Evolutionary conservation across 2,113 vertebrate species (phyloP), one percentile per base, ranked within the genome.

Genomic region (Neolamprologus fasciatus): DNA sequence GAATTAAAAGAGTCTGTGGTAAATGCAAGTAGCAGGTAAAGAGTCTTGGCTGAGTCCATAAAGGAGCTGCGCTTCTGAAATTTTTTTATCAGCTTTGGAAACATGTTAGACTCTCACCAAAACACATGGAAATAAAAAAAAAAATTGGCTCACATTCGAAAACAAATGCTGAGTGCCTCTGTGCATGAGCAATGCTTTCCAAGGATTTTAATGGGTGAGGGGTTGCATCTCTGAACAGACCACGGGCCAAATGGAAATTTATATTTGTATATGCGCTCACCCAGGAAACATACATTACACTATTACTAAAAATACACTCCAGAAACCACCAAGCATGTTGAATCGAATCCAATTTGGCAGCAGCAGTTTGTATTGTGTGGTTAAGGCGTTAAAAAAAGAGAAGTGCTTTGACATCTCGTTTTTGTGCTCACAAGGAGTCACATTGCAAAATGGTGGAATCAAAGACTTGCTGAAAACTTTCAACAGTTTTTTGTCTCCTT

Each of bases 251-350:
- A 71, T 11, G 54, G 42, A 83, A 78, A 37, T 31, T 88, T 94
- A 87, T 93, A 91, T 93, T 86, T 89, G 88, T 79, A 35, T 54
- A 84, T 93, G 88, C 85, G 84, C 90, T 94, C 94, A 95, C 71
- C 86, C 89, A 93, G 93, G 93, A 95, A 93, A 94, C 94, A 92
- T 91, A 92, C 57, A 63, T 94, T 83, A 90, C 89, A 57, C 76
- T 51, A 76, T 68, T 55, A 78, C 93, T 95, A 95, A 89, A 94
- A 95, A 92, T 96, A 95, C 85, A 11, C 87, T 13, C 35, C 88
- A 89, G 54, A 94, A 92, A 87, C 83, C 84, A 93, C 53, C 68
- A 50, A 89, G 88, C 90, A 90, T 87, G 90, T 92, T 94, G 93
- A 93, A 86, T 63, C 42, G 2, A 92, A 91, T 92, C 85, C 85